phyloP scores from a whole-genome alignment of 2,888 invertebrate genomes.

The Nomada lathburiana region DNA sequence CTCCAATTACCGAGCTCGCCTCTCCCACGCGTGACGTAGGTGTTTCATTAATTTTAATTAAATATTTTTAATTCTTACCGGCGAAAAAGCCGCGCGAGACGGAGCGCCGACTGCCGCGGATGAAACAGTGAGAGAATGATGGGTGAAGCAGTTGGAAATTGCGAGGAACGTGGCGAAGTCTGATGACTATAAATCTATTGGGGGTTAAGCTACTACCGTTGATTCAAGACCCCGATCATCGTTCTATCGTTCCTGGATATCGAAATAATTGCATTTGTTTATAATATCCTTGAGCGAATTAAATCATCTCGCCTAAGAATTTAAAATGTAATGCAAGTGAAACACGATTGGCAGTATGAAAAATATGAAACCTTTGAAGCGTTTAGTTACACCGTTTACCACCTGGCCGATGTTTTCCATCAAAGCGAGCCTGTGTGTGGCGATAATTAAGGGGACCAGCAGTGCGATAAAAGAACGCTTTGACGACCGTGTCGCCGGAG shows the following conservation, averaged over 20 bases:
- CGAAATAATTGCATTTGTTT: too few relatives aligned
- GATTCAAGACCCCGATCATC: too few relatives aligned
- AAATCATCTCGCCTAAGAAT: too few relatives aligned
- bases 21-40: constrained; percentile 70
- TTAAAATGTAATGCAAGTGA: too few relatives aligned
- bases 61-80: constrained; percentile 77
- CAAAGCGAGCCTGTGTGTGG: not conserved
- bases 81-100: constrained; percentile 11
- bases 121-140: constrained; percentile 1
- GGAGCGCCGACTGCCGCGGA: not conserved
- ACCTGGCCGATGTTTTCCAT: constrained; percentile 10
- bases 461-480: constrained; percentile 3
- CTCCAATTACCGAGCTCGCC: constrained; percentile 76
- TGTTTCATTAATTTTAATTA: constrained; percentile 82
- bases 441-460: constrained; percentile 17
- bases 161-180: not conserved
- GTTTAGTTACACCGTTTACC: constrained; percentile 23
- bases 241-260: too few relatives aligned
- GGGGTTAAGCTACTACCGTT: not conserved
- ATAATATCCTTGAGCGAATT: too few relatives aligned
- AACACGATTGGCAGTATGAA: not conserved
- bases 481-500: constrained; percentile 1
- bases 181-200: not conserved
- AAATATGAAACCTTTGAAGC: not conserved
- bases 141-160: not conserved